Base-by-base conservation (phyloP, 2,888 invertebrate species). In the Synergus laeviventris region DNA sequence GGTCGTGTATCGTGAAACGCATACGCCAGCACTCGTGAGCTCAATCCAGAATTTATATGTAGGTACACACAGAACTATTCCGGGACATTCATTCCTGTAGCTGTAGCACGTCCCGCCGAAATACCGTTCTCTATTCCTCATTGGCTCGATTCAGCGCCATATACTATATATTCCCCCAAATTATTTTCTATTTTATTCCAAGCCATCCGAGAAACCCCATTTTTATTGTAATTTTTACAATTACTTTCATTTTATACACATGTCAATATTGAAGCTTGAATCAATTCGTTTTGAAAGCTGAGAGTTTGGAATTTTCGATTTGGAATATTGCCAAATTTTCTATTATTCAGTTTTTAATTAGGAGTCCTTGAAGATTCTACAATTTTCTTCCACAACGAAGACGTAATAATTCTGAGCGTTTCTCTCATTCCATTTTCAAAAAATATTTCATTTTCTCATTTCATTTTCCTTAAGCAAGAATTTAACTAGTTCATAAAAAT, bases 31-130 rank as follows among this genome's bases (percentile, higher is more conserved):
- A 49, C 70, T 70, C 70, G 70, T 70, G 49, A 49, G 45, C 70
- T 70, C 70, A 70, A 70, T 70, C 70, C 70, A 70, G 70, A 70
- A 70, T 70, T 70, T 70, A 49, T 70, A 70, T 49, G 70, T 70
- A 70, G 70, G 49, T 24, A 49, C 31, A 66, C 24, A 49, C 70
- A 70, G 45, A 70, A 49, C 70, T 70, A 70, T 70, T 70, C 70
- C 70, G 70, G 70, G 70, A 49, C 49, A 31, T 16, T 70, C 70
- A 36, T 49, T 70, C n/a, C 21, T 70, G 70, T 70, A 16, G 66
- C 24, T 66, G 24, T 66, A 24, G 70, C 70, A 70, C 70, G 70
- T 70, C 70, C 70, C 70, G 49, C 24, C 70, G 49, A 70, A 70
- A 70, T 70, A 70, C 70, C 70, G 45, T 9, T 70, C 70, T 64